Percentiles rank a stretch among this genome's conserved stretches.
Conservation (phyloP, 2,888 invertebrate species). For the Drosophila bunnanda region DNA sequence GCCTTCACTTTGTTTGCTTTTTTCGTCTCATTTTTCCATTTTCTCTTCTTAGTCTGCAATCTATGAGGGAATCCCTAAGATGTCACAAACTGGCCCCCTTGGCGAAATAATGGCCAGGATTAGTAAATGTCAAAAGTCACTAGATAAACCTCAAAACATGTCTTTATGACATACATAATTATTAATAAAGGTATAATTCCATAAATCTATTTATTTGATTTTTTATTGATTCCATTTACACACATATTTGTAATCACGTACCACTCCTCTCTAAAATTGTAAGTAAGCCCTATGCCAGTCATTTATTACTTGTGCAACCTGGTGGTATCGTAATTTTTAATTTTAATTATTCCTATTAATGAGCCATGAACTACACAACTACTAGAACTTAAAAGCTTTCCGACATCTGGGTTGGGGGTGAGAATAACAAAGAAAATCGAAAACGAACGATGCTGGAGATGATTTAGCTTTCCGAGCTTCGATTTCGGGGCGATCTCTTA, state of each 20-base stretch:
- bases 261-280: neutral
- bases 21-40: slow-evolving; percentile 1
- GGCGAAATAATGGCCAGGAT: neutral
- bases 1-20: slow-evolving; percentile 8
- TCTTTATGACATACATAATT: neutral
- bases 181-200: neutral
- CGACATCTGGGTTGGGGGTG: no score
- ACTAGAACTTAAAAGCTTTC: neutral
- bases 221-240: neutral
- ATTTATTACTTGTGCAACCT: neutral
- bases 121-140: neutral
- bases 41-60: slow-evolving; percentile 14
- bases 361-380: neutral
- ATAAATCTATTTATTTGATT: neutral
- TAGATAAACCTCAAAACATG: neutral
- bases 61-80: slow-evolving; percentile 1
- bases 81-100: neutral
- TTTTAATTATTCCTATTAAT: neutral
- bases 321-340: no score
- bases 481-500: slow-evolving; percentile 22
- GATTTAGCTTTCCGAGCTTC: slow-evolving; percentile 7
- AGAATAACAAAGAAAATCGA: neutral
- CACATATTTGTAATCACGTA: neutral
- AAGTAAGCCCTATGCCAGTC: neutral
- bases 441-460: neutral